A percentile compares a stretch with the other conserved stretches of the same genome.
These are phyloP conservation scores for Cosmopolites sordidus DNA, from an alignment of 2,888 invertebrate species.

Conservation along the genomic window DNA sequence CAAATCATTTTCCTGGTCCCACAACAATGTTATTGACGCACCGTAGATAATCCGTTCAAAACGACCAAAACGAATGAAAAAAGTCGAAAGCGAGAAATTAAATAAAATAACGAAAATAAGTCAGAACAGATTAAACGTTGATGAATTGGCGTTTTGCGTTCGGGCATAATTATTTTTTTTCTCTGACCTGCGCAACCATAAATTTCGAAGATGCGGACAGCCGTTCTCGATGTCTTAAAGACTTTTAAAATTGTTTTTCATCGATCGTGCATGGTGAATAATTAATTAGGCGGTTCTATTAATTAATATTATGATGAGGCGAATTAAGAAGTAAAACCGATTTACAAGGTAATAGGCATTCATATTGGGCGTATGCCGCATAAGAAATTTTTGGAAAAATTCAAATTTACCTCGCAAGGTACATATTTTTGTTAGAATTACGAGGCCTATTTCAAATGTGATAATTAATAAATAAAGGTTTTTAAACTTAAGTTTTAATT, in stretches of 20 bases:
- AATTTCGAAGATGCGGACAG: constrained; percentile 6
- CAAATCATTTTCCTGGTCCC: too few species aligned
- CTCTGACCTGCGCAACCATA: constrained; percentile 11
- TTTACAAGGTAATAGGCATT: not conserved
- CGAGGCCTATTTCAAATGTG: too few species aligned
- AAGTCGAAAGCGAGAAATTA: constrained; percentile 14
- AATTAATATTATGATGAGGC: constrained; percentile 1
- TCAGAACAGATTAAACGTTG: constrained; percentile 27
- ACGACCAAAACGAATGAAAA: not conserved
- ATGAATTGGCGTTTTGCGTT: constrained; percentile 31
- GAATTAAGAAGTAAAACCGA: not conserved
- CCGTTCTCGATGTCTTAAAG: not conserved
- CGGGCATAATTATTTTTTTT: constrained; percentile 30
- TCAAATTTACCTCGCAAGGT: too few species aligned
- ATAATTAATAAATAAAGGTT: too few species aligned
- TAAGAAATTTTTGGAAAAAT: too few species aligned
- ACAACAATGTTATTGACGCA: too few species aligned
- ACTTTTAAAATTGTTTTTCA: not conserved
- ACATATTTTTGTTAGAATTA: too few species aligned
- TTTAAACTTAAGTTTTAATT: too few species aligned
- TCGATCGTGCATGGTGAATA: not conserved
- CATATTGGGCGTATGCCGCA: too few species aligned
- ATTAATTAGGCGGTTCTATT: not conserved
- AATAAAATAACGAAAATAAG: constrained; percentile 18
- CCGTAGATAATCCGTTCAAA: not conserved